Conservation (phyloP, 2,888 invertebrate species). For the Eristalis arbustorum region DNA sequence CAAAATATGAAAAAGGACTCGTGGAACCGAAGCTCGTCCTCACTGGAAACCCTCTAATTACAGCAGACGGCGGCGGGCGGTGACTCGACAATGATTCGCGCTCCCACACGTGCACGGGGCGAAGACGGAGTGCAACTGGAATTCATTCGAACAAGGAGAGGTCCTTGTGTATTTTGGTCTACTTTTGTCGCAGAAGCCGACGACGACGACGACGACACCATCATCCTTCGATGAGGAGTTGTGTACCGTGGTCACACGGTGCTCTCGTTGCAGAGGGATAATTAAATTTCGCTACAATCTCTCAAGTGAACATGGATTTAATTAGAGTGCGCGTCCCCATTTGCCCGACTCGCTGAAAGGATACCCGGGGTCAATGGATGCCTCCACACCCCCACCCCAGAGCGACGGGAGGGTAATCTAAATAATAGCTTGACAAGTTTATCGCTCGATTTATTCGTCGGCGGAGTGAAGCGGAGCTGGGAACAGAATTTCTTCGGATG, state of each 20-base stretch:
- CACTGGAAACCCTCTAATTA: constrained; percentile 9
- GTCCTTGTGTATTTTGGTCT: neutral
- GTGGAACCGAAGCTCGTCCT: neutral
- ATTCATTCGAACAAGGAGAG: constrained; percentile 16
- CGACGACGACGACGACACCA: neutral
- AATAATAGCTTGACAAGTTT: constrained; percentile 54
- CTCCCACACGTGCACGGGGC: neutral
- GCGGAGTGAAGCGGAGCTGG: constrained; percentile 1
- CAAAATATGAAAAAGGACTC: constrained; percentile 15
- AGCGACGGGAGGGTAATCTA: neutral
- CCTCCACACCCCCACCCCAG: neutral
- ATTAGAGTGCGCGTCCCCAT: constrained; percentile 39
- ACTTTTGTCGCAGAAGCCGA: neutral
- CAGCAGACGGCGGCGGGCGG: neutral
- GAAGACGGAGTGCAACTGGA: constrained; percentile 3
- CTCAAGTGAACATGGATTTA: constrained; percentile 10
- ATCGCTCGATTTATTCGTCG: constrained; percentile 50
- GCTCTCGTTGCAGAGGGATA: constrained; percentile 4
- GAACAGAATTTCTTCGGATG: constrained; percentile 7
- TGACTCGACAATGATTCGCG: neutral
- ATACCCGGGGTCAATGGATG: constrained; percentile 35
- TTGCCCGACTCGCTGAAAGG: constrained; percentile 5
- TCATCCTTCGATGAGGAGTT: neutral
- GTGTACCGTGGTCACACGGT: neutral
- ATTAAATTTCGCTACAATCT: constrained; percentile 31